phyloP scores from a whole-genome alignment of 2,888 invertebrate species.

The Herminia tarsipennalis region DNA sequence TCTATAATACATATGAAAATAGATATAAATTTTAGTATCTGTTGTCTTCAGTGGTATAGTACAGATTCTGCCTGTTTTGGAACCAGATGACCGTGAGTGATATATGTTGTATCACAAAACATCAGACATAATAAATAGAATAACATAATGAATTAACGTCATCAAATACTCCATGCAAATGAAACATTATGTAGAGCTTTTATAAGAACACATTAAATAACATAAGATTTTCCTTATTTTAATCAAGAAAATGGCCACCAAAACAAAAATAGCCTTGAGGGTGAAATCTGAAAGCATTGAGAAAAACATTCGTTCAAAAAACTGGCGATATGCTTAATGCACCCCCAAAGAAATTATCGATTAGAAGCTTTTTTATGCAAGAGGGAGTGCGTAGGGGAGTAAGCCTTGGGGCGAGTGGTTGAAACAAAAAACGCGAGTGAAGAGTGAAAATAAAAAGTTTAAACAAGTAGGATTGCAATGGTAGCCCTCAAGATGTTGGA shows the following conservation, averaged over 20 bases:
- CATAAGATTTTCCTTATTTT: conserved; percentile 58
- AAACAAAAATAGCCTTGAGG: conserved; percentile 80
- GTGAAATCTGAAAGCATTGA: conserved; percentile 80
- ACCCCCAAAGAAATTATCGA: conserved; percentile 86
- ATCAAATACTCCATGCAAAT: conserved; percentile 21
- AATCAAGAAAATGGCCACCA: conserved; percentile 74
- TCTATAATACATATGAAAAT: too few species aligned
- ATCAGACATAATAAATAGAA: too few species aligned
- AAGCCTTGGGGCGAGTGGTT: conserved; percentile 79
- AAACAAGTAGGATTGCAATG: conserved; percentile 82
- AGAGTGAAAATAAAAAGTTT: conserved; percentile 86
- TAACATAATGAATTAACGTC: not conserved
- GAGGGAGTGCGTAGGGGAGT: conserved; percentile 82
- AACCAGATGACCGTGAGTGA: too few species aligned
- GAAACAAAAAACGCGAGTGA: conserved; percentile 85
- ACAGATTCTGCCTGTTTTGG: too few species aligned
- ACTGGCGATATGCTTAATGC: conserved; percentile 85
- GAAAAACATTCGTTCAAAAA: conserved; percentile 79
- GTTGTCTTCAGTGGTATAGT: too few species aligned
- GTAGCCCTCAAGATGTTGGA: conserved; percentile 79
- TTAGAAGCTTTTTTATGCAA: conserved; percentile 86
- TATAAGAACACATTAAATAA: conserved; percentile 50
- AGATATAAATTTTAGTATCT: too few species aligned
- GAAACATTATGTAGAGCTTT: conserved; percentile 30
- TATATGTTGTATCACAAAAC: too few species aligned